Conservation (phyloP, 2,113 vertebrate species). For the Oxyura jamaicensis region DNA sequence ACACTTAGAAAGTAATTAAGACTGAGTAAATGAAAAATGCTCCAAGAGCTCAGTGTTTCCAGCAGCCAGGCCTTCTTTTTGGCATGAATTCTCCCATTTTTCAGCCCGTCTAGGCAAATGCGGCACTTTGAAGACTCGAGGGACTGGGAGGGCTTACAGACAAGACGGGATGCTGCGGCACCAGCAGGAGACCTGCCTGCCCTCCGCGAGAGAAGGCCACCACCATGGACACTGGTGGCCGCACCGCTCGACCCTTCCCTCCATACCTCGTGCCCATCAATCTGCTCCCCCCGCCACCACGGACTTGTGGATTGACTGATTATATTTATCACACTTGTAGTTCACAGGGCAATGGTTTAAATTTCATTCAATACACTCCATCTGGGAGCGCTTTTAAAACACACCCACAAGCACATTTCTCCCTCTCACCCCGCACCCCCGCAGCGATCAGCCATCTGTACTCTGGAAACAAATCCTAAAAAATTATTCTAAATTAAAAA, state of each 20-base stretch:
- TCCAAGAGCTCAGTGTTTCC: background rate
- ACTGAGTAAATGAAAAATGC: constrained; percentile 9
- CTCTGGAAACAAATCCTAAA: constrained; percentile 72
- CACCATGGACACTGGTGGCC: background rate
- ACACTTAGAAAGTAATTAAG: constrained; percentile 21
- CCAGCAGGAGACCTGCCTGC: background rate
- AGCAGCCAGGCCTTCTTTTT: background rate
- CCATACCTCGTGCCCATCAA: background rate
- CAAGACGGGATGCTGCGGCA: background rate
- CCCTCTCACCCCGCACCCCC: constrained; percentile 63
- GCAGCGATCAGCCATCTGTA: constrained; percentile 72
- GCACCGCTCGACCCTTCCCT: background rate
- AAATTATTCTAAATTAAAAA: constrained; percentile 81
- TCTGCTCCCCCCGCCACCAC: background rate
- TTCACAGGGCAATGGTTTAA: constrained; percentile 74
- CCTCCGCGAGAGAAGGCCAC: background rate
- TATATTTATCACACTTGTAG: constrained; percentile 67
- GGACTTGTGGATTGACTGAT: constrained; percentile 57
- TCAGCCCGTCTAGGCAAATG: background rate
- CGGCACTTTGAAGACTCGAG: background rate
- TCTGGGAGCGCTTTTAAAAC: constrained; percentile 73
- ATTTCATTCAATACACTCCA: constrained; percentile 78
- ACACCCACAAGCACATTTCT: constrained; percentile 71
- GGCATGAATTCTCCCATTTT: background rate
- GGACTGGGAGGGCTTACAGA: background rate